Evolutionary conservation across 2,888 invertebrate species (phyloP).

Genomic region (Hirudinaria manillensis): DNA sequence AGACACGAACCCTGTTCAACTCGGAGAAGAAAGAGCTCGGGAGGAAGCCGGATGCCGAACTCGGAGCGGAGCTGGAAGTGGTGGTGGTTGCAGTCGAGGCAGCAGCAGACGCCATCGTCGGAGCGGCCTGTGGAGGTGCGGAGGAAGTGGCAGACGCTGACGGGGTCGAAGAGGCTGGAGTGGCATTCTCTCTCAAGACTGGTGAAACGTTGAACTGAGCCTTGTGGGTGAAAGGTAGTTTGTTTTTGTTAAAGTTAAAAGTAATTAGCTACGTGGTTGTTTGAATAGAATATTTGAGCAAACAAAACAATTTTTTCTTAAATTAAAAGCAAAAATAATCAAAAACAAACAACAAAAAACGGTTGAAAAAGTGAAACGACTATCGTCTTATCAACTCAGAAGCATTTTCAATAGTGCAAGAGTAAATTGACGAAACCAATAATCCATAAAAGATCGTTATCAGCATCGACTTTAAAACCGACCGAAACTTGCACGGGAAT

Average conservation of each 20-base stretch:
- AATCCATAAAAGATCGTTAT: too few relatives aligned
- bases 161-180: constrained; percentile 11
- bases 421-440: neutral
- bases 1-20: too few relatives aligned
- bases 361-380: too few relatives aligned
- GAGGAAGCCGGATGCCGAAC: neutral
- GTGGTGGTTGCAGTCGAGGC: constrained; percentile 16
- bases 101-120: constrained; percentile 11
- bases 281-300: too few relatives aligned
- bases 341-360: too few relatives aligned
- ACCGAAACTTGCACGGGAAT: constrained; percentile 63
- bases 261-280: neutral
- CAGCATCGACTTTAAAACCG: neutral
- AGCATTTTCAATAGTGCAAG: neutral
- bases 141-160: neutral
- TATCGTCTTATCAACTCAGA: too few relatives aligned
- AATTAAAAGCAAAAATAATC: too few relatives aligned
- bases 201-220: constrained; percentile 29
- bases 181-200: constrained; percentile 17
- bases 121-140: constrained; percentile 1
- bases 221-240: neutral
- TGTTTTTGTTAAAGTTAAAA: neutral
- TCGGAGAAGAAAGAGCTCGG: neutral
- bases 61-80: neutral
- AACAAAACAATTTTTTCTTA: too few relatives aligned